A percentile compares a stretch with the other conserved stretches of the same genome.
phyloP scores from a whole-genome alignment of 2,797 vertebrate species.

The Tympanoctomys barrerae region DNA sequence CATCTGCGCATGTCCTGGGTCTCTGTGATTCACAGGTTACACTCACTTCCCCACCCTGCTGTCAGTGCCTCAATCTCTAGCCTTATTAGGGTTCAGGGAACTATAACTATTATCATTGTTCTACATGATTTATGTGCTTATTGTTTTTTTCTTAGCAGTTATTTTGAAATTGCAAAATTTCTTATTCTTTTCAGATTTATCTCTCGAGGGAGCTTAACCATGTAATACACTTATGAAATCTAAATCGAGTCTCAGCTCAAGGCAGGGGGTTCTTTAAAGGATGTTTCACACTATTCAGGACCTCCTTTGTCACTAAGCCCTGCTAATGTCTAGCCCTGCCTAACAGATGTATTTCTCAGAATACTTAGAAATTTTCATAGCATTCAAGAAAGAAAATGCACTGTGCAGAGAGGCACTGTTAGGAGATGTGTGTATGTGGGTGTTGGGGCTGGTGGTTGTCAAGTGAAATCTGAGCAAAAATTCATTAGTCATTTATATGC shows the following conservation, averaged over 20 bases:
- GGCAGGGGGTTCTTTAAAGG: not conserved
- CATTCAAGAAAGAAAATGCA: not conserved
- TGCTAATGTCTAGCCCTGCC: not conserved
- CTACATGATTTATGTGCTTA: not conserved
- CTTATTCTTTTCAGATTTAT: not conserved
- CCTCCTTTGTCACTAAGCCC: not conserved
- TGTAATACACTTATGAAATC: not conserved
- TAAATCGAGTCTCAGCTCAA: not conserved
- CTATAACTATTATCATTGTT: not conserved
- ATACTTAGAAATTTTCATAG: slow-evolving; percentile 53
- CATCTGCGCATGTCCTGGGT: not conserved
- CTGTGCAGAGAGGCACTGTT: not conserved
- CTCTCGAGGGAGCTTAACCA: not conserved
- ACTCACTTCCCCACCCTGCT: not conserved
- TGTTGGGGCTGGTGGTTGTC: not conserved
- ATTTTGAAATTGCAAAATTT: not conserved
- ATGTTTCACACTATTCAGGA: not conserved
- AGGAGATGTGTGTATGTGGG: not conserved
- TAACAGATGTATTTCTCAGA: slow-evolving; percentile 68
- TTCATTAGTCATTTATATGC: slow-evolving; percentile 5
- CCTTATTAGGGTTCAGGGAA: not conserved
- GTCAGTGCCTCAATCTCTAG: not conserved
- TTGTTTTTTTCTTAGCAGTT: not conserved
- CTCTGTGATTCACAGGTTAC: not conserved
- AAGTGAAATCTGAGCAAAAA: not conserved